A percentile compares a stretch with the other conserved stretches of the same genome.
Conservation (phyloP, 2,113 vertebrate genomes). For the Tricholaema leucomelas region DNA sequence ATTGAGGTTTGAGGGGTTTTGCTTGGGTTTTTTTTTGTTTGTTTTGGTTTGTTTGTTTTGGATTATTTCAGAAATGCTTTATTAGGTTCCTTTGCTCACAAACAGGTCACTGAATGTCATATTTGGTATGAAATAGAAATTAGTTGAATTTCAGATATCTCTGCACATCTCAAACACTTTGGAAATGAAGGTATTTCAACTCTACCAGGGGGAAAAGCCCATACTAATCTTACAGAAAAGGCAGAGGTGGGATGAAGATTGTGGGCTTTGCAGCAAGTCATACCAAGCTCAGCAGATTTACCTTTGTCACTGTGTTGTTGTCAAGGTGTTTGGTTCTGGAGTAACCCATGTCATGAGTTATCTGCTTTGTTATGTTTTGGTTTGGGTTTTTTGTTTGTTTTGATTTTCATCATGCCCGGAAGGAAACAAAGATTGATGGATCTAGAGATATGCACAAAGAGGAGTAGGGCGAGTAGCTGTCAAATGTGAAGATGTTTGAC, state of each 20-base stretch:
- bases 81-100: neutral
- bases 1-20: neutral
- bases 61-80: neutral
- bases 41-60: too few relatives aligned
- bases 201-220: rapidly evolving
- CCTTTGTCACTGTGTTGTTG: neutral
- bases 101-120: neutral
- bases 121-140: neutral
- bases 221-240: neutral
- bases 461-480: neutral
- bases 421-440: neutral
- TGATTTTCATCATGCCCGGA: neutral
- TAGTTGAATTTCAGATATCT: neutral
- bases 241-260: neutral
- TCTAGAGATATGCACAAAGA: neutral
- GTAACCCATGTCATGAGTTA: neutral
- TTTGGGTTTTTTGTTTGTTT: neutral
- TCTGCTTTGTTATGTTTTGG: neutral
- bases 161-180: neutral
- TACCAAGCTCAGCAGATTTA: neutral
- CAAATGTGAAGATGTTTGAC: neutral
- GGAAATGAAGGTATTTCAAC: neutral
- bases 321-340: neutral
- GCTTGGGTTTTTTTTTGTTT: neutral
- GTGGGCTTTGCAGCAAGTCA: neutral